These are phyloP conservation scores for Megalops cyprinoides DNA, from an alignment of 2,797 vertebrate species.

Conservation along the genomic window DNA sequence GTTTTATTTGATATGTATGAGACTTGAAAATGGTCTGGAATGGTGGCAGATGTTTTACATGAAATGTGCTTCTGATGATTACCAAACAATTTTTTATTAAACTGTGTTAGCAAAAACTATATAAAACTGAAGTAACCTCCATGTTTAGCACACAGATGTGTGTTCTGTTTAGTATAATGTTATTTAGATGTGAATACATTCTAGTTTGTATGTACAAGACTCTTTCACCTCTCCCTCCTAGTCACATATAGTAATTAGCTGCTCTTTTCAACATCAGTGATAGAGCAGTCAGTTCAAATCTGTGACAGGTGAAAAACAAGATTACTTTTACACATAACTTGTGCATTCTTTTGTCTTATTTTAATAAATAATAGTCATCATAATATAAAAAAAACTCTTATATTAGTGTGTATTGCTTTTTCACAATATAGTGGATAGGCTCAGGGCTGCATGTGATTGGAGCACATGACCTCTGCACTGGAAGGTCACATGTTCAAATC, in stretches of 20 bases:
- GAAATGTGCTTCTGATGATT: background rate
- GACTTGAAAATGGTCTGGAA: background rate
- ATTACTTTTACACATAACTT: background rate
- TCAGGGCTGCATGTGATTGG: no score
- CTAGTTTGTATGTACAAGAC: slow-evolving; percentile 11
- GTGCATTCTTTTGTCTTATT: background rate
- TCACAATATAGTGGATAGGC: no score
- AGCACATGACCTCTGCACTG: background rate
- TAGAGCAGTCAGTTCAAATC: background rate
- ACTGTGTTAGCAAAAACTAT: background rate
- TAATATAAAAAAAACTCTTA: no score
- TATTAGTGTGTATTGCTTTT: background rate
- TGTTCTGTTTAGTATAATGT: background rate
- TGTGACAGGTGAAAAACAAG: background rate
- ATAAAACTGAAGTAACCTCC: background rate
- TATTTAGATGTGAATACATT: slow-evolving; percentile 9
- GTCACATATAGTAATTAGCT: background rate
- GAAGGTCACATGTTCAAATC: background rate
- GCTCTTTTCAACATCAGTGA: background rate
- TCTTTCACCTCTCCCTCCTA: background rate
- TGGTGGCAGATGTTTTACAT: background rate
- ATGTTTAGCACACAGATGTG: background rate
- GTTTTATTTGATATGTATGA: background rate
- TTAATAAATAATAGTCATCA: background rate
- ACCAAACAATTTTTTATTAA: background rate